Conservation (phyloP, 1,140 invertebrate species). For the Penaeus japonicus region DNA sequence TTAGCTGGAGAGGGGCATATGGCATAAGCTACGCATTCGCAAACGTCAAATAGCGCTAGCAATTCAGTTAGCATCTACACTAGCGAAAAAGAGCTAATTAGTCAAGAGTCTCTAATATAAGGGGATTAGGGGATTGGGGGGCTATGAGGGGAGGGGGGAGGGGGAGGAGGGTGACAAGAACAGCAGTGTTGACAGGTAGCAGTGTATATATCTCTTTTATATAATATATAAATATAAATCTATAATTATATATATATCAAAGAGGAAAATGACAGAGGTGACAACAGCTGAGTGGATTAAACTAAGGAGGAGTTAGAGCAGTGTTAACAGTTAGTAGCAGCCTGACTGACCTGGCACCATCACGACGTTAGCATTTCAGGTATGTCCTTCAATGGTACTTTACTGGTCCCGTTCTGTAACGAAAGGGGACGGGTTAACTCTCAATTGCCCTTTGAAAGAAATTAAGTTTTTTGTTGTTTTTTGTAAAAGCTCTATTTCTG, state of each 20-base stretch:
- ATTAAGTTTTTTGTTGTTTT: neutral
- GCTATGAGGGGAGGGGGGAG: neutral
- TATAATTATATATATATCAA: too few relatives aligned
- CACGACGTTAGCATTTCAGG: conserved; percentile 58
- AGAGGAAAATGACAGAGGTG: too few relatives aligned
- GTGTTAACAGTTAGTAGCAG: conserved; percentile 42
- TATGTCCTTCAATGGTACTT: conserved; percentile 58
- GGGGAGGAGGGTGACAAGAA: too few relatives aligned
- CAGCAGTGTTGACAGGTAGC: conserved; percentile 36
- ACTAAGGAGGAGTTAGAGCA: neutral
- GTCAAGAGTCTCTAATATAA: too few relatives aligned
- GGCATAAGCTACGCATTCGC: too few relatives aligned
- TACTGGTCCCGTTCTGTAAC: conserved; percentile 58
- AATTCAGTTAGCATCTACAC: too few relatives aligned
- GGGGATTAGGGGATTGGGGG: neutral
- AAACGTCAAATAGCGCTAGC: too few relatives aligned
- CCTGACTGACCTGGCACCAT: conserved; percentile 58
- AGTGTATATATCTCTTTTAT: neutral
- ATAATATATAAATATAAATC: too few relatives aligned
- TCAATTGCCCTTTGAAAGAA: neutral
- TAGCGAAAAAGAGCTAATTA: too few relatives aligned
- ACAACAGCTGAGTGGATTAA: neutral
- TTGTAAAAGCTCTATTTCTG: too few relatives aligned
- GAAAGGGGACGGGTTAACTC: conserved; percentile 48
- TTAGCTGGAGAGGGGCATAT: neutral